Evolutionary conservation across 2,113 vertebrate species (phyloP).

Genomic region (Uria lomvia): DNA sequence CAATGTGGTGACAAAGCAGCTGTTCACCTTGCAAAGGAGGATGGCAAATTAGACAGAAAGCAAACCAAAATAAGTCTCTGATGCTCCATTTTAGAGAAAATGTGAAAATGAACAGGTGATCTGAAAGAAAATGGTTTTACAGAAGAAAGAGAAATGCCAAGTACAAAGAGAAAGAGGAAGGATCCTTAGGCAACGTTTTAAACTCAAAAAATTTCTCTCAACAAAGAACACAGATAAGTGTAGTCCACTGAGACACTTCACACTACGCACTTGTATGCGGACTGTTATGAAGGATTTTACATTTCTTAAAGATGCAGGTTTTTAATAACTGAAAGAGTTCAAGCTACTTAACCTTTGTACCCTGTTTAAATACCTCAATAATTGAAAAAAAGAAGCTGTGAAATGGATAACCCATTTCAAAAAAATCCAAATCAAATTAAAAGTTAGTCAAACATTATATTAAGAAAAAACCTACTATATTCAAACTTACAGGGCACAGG

Average conservation of each 20-base stretch:
- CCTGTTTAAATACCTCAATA: not conserved
- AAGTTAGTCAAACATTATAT: not conserved
- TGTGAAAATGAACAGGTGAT: not conserved
- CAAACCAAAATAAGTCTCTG: not conserved
- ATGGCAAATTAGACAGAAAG: not conserved
- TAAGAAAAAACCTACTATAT: not conserved
- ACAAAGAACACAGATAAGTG: not conserved
- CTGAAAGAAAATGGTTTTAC: not conserved
- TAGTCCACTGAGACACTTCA: not conserved
- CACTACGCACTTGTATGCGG: not conserved
- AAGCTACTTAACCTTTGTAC: not conserved
- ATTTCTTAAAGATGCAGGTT: not conserved
- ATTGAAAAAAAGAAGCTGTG: not conserved
- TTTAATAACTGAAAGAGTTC: not conserved
- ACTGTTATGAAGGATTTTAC: not conserved
- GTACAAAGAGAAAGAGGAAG: not conserved
- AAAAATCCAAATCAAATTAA: not conserved
- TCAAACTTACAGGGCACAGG: not conserved
- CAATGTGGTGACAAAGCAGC: not conserved
- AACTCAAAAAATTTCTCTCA: not conserved
- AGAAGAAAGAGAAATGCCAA: not conserved
- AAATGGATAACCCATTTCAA: not conserved
- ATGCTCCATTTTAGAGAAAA: not conserved
- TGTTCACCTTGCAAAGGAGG: not conserved
- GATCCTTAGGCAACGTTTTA: not conserved